These are phyloP conservation scores for Nephrocerus scutellatus DNA, from an alignment of 2,888 invertebrate species.

Conservation along the genomic window DNA sequence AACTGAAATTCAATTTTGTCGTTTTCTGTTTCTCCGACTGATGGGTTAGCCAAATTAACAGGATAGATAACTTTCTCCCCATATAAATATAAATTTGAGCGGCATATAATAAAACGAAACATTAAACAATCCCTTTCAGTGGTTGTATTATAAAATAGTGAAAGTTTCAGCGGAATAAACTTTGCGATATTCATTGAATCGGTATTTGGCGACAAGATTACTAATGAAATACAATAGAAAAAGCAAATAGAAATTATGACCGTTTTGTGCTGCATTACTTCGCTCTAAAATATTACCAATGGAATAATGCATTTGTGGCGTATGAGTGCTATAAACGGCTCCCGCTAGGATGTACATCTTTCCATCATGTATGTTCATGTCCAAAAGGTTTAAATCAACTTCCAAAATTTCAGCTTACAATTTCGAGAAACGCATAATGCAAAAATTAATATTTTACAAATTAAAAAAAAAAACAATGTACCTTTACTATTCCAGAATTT, in stretches of 20 bases:
- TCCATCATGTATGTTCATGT: constrained; percentile 64
- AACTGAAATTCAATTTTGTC: constrained; percentile 47
- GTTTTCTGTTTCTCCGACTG: constrained; percentile 38
- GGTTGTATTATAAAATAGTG: constrained; percentile 37
- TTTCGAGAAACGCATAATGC: constrained; percentile 18
- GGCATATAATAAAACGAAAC: constrained; percentile 42
- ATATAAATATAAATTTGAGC: constrained; percentile 41
- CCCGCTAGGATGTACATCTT: constrained; percentile 66
- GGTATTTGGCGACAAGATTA: constrained; percentile 28
- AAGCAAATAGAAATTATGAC: neutral
- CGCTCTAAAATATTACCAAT: constrained; percentile 54
- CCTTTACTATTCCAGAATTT: constrained; percentile 58
- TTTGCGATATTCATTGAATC: constrained; percentile 32
- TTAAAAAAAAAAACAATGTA: constrained; percentile 17
- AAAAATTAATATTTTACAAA: neutral
- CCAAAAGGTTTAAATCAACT: constrained; percentile 66
- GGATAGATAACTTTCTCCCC: constrained; percentile 42
- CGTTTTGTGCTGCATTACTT: too few relatives aligned
- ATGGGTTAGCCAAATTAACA: constrained; percentile 31
- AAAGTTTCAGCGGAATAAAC: constrained; percentile 40
- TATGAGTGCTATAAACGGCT: constrained; percentile 58
- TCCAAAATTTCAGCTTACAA: constrained; percentile 55
- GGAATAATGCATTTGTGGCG: constrained; percentile 65
- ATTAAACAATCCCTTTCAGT: constrained; percentile 38
- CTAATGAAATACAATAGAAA: constrained; percentile 24